Conservation (phyloP, 1,140 invertebrate species). For the Drosophila mojavensis region DNA sequence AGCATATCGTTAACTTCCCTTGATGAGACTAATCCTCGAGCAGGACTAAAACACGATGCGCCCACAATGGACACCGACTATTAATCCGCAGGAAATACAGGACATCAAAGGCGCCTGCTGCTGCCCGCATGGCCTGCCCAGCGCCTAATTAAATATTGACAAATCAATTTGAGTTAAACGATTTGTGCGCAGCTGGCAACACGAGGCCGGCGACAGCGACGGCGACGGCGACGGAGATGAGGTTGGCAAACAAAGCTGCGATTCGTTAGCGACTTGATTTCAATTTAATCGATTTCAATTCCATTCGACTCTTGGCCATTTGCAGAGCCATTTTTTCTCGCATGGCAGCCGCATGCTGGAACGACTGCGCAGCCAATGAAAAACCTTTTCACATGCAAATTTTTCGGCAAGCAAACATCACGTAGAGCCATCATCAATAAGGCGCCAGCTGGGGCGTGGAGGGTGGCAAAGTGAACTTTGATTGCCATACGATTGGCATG, state of each 20-base stretch:
- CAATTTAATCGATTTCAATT: slow-evolving; percentile 78
- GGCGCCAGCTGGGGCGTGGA: slow-evolving; percentile 10
- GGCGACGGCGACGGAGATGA: slow-evolving; percentile 25
- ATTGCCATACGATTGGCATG: slow-evolving; percentile 69
- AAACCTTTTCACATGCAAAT: slow-evolving; percentile 79
- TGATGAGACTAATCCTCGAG: slow-evolving; percentile 2
- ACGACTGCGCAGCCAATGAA: slow-evolving; percentile 45
- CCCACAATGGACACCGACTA: slow-evolving; percentile 55
- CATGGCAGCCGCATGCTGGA: slow-evolving; percentile 4
- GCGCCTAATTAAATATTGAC: slow-evolving; percentile 81
- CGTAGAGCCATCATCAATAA: slow-evolving; percentile 65
- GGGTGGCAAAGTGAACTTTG: slow-evolving; percentile 36
- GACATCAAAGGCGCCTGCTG: slow-evolving; percentile 60
- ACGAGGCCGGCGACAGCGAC: slow-evolving; percentile 30
- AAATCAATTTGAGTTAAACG: slow-evolving; percentile 82
- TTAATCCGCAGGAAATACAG: slow-evolving; percentile 68
- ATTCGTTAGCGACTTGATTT: slow-evolving; percentile 75
- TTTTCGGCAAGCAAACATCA: slow-evolving; percentile 65
- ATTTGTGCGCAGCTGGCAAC: slow-evolving; percentile 74
- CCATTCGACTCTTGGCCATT: slow-evolving; percentile 42
- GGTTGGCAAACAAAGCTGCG: slow-evolving; percentile 71
- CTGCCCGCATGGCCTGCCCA: slow-evolving; percentile 42
- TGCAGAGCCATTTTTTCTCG: slow-evolving; percentile 16
- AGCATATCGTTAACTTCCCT: neutral
- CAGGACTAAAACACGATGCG: slow-evolving; percentile 22